Evolutionary conservation across 1,140 invertebrate genomes (phyloP).

Genomic region (Cherax quadricarinatus): DNA sequence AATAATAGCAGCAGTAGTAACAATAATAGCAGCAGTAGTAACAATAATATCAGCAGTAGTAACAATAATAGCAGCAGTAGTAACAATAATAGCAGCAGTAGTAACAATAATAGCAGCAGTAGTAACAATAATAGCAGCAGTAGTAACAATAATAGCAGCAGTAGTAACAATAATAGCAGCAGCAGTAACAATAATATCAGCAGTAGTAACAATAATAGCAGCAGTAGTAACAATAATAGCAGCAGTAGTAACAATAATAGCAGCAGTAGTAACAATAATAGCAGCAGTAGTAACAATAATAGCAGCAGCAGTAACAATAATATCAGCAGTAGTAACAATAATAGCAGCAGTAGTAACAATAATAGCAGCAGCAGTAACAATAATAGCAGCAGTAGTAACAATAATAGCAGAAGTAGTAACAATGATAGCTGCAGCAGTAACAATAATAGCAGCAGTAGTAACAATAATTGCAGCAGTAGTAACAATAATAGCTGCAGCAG

Average conservation of each 20-base stretch:
- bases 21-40: too few relatives aligned
- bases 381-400: neutral
- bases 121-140: too few relatives aligned
- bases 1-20: too few relatives aligned
- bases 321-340: neutral
- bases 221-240: constrained; percentile 13
- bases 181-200: neutral
- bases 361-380: neutral
- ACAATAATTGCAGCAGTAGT: too few relatives aligned
- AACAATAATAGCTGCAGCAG: too few relatives aligned
- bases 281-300: neutral
- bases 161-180: neutral
- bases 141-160: too few relatives aligned
- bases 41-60: too few relatives aligned
- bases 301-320: neutral
- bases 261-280: neutral
- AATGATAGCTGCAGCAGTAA: too few relatives aligned
- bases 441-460: too few relatives aligned
- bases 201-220: constrained; percentile 23
- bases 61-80: too few relatives aligned
- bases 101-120: too few relatives aligned
- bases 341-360: neutral
- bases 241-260: constrained; percentile 25
- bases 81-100: too few relatives aligned
- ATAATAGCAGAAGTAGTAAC: neutral